phyloP scores from a whole-genome alignment of 2,797 vertebrate species.

The Tragelaphus oryx region DNA sequence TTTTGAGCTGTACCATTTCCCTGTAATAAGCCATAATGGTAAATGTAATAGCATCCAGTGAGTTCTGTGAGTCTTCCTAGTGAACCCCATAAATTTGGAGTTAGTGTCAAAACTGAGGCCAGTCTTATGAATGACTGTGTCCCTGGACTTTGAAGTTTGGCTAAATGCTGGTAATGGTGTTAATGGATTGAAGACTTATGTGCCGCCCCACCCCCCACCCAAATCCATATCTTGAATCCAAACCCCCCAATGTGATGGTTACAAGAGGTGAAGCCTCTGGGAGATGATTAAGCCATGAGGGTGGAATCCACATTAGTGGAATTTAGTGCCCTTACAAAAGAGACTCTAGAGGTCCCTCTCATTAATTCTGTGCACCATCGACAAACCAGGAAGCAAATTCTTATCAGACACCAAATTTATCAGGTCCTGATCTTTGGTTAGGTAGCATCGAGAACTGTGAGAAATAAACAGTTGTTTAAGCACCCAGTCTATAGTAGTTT shows the following conservation, averaged over 20 bases:
- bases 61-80: neutral
- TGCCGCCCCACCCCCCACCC: rapidly evolving
- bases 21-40: neutral
- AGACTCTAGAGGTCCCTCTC: neutral
- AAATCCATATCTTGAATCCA: neutral
- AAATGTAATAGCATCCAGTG: neutral
- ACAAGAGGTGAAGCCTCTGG: neutral
- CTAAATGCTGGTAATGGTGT: neutral
- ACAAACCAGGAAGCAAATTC: neutral
- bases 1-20: neutral
- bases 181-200: neutral
- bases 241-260: neutral
- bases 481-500: neutral
- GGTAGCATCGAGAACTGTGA: neutral
- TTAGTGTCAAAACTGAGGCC: neutral
- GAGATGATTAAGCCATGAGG: neutral
- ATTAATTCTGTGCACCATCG: neutral
- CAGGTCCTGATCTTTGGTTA: neutral
- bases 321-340: neutral
- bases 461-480: neutral
- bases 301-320: neutral
- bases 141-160: neutral
- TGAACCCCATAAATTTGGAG: neutral
- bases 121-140: neutral
- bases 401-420: neutral